These are phyloP conservation scores for Dicyrtoma fusca DNA, from an alignment of 2,888 invertebrate species.

Conservation along the genomic window DNA sequence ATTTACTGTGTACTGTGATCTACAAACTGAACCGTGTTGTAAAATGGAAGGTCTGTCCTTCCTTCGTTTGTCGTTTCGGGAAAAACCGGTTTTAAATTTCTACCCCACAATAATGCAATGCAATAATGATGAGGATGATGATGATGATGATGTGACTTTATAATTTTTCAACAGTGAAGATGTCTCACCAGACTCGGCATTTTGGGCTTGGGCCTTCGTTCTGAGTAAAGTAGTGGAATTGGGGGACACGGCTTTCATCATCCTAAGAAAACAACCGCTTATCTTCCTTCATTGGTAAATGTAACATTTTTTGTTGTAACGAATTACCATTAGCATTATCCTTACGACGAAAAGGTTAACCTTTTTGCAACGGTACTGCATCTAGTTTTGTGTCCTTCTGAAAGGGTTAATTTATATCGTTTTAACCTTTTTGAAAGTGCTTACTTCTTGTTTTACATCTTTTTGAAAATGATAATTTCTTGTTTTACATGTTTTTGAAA, in stretches of 20 bases:
- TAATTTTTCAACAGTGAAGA: slow-evolving; percentile 42
- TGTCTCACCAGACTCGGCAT: slow-evolving; percentile 46
- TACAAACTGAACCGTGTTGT: neutral
- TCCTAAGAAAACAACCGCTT: slow-evolving; percentile 37
- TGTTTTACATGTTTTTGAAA: no score
- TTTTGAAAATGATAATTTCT: neutral
- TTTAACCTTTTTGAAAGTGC: neutral
- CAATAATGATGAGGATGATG: no score
- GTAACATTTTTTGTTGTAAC: neutral
- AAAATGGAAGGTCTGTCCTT: neutral
- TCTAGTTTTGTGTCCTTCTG: neutral
- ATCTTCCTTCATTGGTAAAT: slow-evolving; percentile 39
- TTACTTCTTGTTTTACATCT: no score
- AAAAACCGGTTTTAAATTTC: slow-evolving; percentile 22
- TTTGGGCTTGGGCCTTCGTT: slow-evolving; percentile 48
- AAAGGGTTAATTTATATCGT: neutral
- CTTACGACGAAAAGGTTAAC: neutral
- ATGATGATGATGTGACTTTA: slow-evolving; percentile 9
- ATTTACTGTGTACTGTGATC: no score
- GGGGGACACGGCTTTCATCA: slow-evolving; percentile 34
- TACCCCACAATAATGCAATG: no score
- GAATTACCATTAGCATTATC: neutral
- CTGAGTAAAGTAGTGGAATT: slow-evolving; percentile 44
- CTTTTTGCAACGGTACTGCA: neutral
- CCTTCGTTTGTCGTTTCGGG: slow-evolving; percentile 10